Percentiles rank a stretch among this genome's conserved stretches.
phyloP scores from a whole-genome alignment of 2,113 vertebrate species.

The Chrysochloris asiatica region DNA sequence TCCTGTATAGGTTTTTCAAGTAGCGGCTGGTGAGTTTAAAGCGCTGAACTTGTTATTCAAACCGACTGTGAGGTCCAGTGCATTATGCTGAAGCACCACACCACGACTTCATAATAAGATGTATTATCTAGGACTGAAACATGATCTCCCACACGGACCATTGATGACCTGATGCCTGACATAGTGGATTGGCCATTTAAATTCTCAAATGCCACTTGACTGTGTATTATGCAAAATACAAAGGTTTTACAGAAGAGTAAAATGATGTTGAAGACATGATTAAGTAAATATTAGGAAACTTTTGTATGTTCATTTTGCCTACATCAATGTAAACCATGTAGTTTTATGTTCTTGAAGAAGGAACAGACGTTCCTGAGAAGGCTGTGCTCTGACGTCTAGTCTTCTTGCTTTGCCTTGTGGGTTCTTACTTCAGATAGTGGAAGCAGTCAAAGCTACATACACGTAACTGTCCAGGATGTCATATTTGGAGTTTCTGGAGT shows the following conservation, averaged over 20 bases:
- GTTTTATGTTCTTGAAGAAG: background rate
- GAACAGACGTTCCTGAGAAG: background rate
- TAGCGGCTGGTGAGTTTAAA: too few species aligned
- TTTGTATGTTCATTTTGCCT: too few species aligned
- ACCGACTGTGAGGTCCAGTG: too few species aligned
- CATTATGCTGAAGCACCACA: too few species aligned
- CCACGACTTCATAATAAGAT: too few species aligned
- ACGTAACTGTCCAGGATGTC: background rate
- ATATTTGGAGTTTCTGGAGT: background rate
- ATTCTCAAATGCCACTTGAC: background rate
- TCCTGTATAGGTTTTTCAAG: too few species aligned
- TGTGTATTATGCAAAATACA: background rate
- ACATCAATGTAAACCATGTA: background rate
- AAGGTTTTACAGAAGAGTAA: background rate
- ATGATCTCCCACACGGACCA: too few species aligned
- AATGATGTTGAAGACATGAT: background rate
- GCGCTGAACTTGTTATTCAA: too few species aligned
- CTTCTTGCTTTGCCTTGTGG: background rate
- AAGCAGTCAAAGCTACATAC: background rate
- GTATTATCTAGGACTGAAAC: too few species aligned
- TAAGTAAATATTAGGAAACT: background rate
- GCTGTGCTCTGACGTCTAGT: background rate
- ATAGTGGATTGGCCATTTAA: background rate
- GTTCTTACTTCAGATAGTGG: background rate
- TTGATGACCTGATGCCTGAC: background rate